A percentile compares a stretch with the other conserved stretches of the same genome.
phyloP scores from a whole-genome alignment of 1,140 invertebrate species.

The Solenopsis fugax region DNA sequence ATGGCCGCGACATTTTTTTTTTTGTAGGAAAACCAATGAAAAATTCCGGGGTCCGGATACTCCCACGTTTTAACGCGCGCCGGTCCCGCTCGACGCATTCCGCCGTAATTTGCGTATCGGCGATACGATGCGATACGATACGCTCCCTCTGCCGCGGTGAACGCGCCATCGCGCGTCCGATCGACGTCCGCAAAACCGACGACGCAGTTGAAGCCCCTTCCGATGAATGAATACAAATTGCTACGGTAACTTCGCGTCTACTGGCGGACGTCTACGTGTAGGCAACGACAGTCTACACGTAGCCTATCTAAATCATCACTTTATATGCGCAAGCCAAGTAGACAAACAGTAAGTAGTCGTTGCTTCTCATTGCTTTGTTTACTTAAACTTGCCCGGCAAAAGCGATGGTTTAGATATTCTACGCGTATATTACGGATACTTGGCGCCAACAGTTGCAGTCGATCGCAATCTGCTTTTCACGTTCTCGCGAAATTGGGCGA shows the following conservation, averaged over 20 bases:
- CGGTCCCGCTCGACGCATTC: constrained; percentile 34
- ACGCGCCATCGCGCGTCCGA: constrained; percentile 49
- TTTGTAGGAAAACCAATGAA: constrained; percentile 62
- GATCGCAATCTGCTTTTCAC: neutral
- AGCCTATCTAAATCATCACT: constrained; percentile 60
- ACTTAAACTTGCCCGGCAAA: constrained; percentile 42
- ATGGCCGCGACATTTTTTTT: constrained; percentile 30
- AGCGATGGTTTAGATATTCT: constrained; percentile 39
- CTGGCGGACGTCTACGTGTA: constrained; percentile 32
- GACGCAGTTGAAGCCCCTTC: constrained; percentile 41
- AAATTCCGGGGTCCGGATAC: constrained; percentile 58
- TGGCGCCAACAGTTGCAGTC: neutral
- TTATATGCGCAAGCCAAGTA: constrained; percentile 57
- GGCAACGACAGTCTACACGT: constrained; percentile 35
- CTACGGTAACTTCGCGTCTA: constrained; percentile 55
- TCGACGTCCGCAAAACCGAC: constrained; percentile 53
- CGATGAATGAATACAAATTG: constrained; percentile 64
- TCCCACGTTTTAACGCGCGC: constrained; percentile 56
- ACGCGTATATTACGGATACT: constrained; percentile 22
- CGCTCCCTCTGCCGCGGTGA: neutral
- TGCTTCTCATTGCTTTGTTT: constrained; percentile 57
- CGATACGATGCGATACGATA: neutral
- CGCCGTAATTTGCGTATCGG: constrained; percentile 52
- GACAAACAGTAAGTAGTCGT: constrained; percentile 46
- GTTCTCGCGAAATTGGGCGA: neutral